Percentiles rank a stretch among this genome's conserved stretches.
Conservation (phyloP, 2,113 vertebrate species). For the Psilopogon haemacephalus region DNA sequence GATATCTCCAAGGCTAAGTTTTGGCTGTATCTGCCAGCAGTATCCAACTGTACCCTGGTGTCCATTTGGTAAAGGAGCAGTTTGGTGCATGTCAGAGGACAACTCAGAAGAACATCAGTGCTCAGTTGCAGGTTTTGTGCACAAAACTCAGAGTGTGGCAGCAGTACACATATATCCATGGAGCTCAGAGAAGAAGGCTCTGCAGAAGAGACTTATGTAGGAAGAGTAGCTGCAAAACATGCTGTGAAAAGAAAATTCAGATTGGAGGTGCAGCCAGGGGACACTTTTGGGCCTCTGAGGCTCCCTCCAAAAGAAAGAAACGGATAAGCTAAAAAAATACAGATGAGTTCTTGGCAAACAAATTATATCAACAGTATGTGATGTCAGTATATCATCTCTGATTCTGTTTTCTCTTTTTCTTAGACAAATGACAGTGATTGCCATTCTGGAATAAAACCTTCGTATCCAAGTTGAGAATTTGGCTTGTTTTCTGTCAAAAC, state of each 20-base stretch:
- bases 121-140: not conserved
- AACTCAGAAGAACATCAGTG: not conserved
- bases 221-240: not conserved
- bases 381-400: not conserved
- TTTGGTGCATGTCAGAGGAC: not conserved
- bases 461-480: not conserved
- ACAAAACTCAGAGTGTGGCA: not conserved
- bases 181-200: not conserved
- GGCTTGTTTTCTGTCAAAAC: not conserved
- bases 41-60: rapidly evolving
- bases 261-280: not conserved
- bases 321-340: not conserved
- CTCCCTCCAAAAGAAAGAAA: not conserved
- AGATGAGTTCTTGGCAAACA: not conserved
- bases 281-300: not conserved
- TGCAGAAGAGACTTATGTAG: not conserved
- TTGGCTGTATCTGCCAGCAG: not conserved
- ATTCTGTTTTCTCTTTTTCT: not conserved
- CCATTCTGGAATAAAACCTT: not conserved
- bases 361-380: not conserved
- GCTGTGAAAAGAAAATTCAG: not conserved
- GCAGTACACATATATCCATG: rapidly evolving
- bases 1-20: not conserved
- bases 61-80: not conserved
- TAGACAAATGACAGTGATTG: not conserved